These are phyloP conservation scores for Morbakka virulenta DNA, from an alignment of 30 jellyfish, hydroid and myxozoan species.

Conservation along the genomic window DNA sequence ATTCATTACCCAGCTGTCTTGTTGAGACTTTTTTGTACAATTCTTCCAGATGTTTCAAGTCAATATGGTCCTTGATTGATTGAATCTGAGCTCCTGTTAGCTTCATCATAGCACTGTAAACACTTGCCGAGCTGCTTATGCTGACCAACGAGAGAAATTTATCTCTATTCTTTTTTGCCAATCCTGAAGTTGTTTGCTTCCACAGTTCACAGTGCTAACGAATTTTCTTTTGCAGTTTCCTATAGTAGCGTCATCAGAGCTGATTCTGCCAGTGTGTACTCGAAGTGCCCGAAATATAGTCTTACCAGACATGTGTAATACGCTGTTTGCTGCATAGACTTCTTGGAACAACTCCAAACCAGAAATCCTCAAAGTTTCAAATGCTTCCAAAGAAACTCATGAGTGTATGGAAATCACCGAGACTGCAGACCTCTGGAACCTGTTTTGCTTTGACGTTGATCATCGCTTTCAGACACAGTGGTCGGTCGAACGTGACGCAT, in stretches of 20 bases:
- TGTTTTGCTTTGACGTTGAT: constrained; percentile 37
- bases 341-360: constrained; percentile 46
- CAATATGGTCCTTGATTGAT: constrained; percentile 50
- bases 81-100: background rate
- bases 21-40: too few species aligned
- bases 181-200: constrained; percentile 7
- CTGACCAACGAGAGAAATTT: constrained; percentile 21
- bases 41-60: constrained; percentile 23
- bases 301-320: constrained; percentile 55
- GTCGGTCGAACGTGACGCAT: constrained; percentile 61
- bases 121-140: constrained; percentile 6
- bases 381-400: constrained; percentile 70
- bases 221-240: constrained; percentile 20
- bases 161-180: background rate
- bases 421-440: constrained; percentile 36
- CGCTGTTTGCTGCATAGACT: constrained; percentile 56
- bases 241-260: constrained; percentile 34
- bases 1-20: too few species aligned
- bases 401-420: constrained; percentile 71
- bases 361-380: constrained; percentile 58
- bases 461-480: constrained; percentile 57
- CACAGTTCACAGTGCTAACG: constrained; percentile 12
- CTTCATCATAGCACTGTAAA: background rate
- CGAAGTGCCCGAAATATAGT: constrained; percentile 52
- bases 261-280: constrained; percentile 54